These are phyloP conservation scores for Leptura quadrifasciata DNA, from an alignment of 2,888 invertebrate species.

Conservation along the genomic window DNA sequence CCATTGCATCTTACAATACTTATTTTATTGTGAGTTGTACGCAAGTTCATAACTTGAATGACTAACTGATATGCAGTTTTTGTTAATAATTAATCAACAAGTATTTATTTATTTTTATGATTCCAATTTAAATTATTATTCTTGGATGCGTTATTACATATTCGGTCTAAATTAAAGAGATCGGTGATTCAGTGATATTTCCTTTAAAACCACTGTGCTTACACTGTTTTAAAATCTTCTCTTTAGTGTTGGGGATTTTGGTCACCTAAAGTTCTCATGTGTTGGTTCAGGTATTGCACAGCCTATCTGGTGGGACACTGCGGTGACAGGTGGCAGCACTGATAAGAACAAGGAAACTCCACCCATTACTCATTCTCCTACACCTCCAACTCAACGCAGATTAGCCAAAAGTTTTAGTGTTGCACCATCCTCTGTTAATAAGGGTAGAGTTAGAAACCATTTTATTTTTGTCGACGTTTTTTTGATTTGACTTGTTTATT, in stretches of 20 bases:
- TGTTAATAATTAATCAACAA: too few species aligned
- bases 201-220: slow-evolving; percentile 21
- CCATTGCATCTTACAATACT: too few species aligned
- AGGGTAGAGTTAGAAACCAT: slow-evolving; percentile 73
- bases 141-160: too few species aligned
- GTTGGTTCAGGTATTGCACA: slow-evolving; percentile 73
- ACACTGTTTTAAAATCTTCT: slow-evolving; percentile 13
- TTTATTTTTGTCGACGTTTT: slow-evolving; percentile 34
- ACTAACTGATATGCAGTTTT: too few species aligned
- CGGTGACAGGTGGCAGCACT: slow-evolving; percentile 70
- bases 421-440: slow-evolving; percentile 81
- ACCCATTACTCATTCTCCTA: slow-evolving; percentile 78
- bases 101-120: too few species aligned
- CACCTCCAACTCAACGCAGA: slow-evolving; percentile 90
- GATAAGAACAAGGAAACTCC: slow-evolving; percentile 72
- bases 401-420: slow-evolving; percentile 95
- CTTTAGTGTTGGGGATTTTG: slow-evolving; percentile 28
- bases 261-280: slow-evolving; percentile 45
- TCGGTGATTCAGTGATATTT: slow-evolving; percentile 7
- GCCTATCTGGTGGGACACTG: slow-evolving; percentile 75
- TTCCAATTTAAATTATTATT: too few species aligned
- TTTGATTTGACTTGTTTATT: slow-evolving; percentile 20
- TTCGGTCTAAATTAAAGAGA: too few species aligned
- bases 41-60: too few species aligned
- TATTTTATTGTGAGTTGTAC: too few species aligned